These are phyloP conservation scores for Decapterus maruadsi DNA, from an alignment of 2,797 vertebrate genomes.

Conservation along the genomic window DNA sequence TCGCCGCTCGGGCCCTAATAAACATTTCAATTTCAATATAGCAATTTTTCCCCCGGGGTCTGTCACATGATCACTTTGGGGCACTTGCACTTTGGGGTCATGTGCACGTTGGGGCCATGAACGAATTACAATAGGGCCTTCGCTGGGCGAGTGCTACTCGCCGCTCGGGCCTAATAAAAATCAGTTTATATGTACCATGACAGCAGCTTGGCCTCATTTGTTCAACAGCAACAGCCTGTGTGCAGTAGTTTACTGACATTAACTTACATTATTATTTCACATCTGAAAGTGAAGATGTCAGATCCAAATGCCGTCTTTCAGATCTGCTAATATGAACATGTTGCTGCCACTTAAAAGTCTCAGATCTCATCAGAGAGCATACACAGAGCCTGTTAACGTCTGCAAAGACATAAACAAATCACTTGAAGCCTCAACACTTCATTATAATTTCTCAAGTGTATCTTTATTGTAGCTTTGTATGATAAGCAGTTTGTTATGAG, in stretches of 20 bases:
- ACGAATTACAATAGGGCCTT: no score
- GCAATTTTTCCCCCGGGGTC: no score
- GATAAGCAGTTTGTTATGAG: background rate
- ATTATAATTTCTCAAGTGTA: background rate
- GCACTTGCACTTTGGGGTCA: no score
- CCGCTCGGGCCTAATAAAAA: no score
- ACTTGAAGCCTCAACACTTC: background rate
- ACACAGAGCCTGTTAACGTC: slow-evolving; percentile 4
- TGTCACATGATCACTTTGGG: no score
- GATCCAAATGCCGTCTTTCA: slow-evolving; percentile 23
- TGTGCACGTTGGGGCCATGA: no score
- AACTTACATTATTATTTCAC: slow-evolving; percentile 43
- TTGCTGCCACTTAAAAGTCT: slow-evolving; percentile 33
- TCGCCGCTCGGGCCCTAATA: no score
- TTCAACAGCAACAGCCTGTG: slow-evolving; percentile 24
- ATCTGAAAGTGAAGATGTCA: slow-evolving; percentile 40
- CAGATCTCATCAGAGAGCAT: slow-evolving; percentile 31
- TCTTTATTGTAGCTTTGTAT: background rate
- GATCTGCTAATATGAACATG: slow-evolving; percentile 17
- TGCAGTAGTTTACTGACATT: slow-evolving; percentile 43
- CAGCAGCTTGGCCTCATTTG: slow-evolving; percentile 44
- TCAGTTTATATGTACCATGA: slow-evolving; percentile 21
- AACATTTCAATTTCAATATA: no score
- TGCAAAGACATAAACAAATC: slow-evolving; percentile 27
- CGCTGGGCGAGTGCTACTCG: no score